Conservation (phyloP, 2,797 vertebrate species). For the Macrochelys suwanniensis region DNA sequence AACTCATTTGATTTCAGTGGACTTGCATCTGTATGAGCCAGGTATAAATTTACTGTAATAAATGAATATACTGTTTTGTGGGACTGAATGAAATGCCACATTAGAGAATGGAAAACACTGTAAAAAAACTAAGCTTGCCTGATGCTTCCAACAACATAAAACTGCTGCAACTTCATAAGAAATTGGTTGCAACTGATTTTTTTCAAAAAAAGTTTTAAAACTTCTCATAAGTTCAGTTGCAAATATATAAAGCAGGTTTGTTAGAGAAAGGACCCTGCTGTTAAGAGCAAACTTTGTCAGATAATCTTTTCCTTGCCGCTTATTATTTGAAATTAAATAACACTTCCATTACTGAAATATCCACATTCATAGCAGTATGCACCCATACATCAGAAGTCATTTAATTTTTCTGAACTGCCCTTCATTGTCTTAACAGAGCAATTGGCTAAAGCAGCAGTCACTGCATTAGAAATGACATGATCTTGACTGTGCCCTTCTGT, state of each 20-base stretch:
- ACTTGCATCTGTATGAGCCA: not conserved
- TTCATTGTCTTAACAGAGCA: not conserved
- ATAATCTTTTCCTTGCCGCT: not conserved
- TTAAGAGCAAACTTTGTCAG: not conserved
- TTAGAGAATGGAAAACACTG: not conserved
- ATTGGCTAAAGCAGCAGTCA: constrained; percentile 28
- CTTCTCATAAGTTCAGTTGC: not conserved
- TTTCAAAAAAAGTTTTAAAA: not conserved
- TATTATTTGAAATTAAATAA: not conserved
- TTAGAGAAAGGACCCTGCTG: not conserved
- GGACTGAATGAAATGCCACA: not conserved
- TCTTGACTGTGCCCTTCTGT: constrained; percentile 51
- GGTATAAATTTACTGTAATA: not conserved
- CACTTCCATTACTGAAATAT: not conserved
- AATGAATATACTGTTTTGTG: not conserved
- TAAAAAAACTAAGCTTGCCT: not conserved
- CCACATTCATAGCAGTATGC: not conserved
- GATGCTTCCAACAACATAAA: not conserved
- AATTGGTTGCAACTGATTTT: not conserved
- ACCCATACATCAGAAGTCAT: not conserved
- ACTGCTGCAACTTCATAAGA: not conserved
- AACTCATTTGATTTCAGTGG: not conserved
- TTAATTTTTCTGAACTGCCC: not conserved
- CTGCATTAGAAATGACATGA: constrained; percentile 43
- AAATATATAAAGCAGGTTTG: not conserved